Evolutionary conservation across 2,888 invertebrate genomes (phyloP), one percentile per base, ranked within the genome.

Genomic region (Rhingia rostrata): DNA sequence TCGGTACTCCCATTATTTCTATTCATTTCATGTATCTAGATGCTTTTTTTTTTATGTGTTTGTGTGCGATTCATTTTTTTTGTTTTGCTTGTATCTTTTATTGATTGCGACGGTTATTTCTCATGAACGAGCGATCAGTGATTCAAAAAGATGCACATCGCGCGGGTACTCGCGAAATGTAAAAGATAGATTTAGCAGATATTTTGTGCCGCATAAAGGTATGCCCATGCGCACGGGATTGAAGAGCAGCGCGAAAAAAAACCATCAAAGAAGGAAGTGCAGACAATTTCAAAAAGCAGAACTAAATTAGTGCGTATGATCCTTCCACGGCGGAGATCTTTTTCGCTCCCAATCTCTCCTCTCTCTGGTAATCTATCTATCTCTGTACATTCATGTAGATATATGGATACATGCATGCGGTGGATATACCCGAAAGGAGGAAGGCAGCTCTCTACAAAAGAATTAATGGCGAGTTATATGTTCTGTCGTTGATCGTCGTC

Each of bases 301-400:
- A 63, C 63, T 72, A 72, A 78, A 72, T 78, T 58, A 78, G 78
- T 63, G 63, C 72, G 56, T 72, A 78, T 58, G 70, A 63, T 70
- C 63, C 33, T 70, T 63, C 61, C 47, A 45, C 22, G 22, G 22
- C 22, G 22, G 22, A 22, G 22, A 22, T 63, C 61, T 39, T 10
- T 49, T 10, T 41, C 41, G 9, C 32, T 51, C 12, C 6, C 4
- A 5, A 9, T 12, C 12, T n/a, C n/a, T 12, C 6, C 12, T 22
- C 22, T 22, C 22, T 22, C 22, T 22, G 22, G 22, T 22, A 22
- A 22, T 22, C 22, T 22, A 22, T 22, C 22, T 22, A 22, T 22
- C 22, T 22, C 22, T 22, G 22, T 22, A 22, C 22, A 22, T 22
- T 22, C 22, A 22, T 22, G 22, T 22, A 22, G 22, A 22, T 22